Evolutionary conservation across 2,888 invertebrate species (phyloP).

Genomic region (Drosophila paracracens): DNA sequence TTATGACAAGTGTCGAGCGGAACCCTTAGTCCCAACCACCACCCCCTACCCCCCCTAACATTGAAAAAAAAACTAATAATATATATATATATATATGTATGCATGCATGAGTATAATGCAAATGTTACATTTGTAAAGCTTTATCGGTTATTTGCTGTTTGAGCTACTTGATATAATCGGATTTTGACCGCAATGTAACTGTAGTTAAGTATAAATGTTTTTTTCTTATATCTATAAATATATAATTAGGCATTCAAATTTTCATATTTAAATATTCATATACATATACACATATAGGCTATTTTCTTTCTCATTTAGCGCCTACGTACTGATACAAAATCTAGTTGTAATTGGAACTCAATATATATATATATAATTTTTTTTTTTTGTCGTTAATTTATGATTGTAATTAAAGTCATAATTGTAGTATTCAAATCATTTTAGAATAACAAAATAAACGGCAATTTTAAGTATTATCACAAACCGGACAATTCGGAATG

Average conservation of each 20-base stretch:
- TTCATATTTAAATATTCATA: slow-evolving; percentile 14
- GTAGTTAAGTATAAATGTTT: slow-evolving; percentile 43
- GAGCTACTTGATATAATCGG: slow-evolving; percentile 39
- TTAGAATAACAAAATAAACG: slow-evolving; percentile 57
- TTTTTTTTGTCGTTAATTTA: slow-evolving; percentile 5
- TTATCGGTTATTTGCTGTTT: slow-evolving; percentile 49
- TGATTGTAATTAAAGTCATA: slow-evolving; percentile 25
- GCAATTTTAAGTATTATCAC: slow-evolving; percentile 51
- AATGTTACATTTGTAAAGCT: slow-evolving; percentile 52
- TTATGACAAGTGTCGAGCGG: background rate
- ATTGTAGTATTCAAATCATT: slow-evolving; percentile 26
- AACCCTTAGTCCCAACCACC: background rate
- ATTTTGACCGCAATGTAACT: slow-evolving; percentile 68
- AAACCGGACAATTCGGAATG: background rate
- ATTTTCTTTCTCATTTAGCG: slow-evolving; percentile 7
- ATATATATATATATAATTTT: background rate
- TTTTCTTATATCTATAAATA: slow-evolving; percentile 31
- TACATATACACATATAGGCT: slow-evolving; percentile 10
- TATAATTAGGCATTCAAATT: slow-evolving; percentile 8
- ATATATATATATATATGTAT: background rate
- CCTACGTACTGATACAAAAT: slow-evolving; percentile 56
- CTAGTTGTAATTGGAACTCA: slow-evolving; percentile 30
- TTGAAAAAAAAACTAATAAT: background rate
- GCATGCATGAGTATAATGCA: slow-evolving; percentile 9
- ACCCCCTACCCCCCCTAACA: background rate